phyloP scores from a whole-genome alignment of 2,113 vertebrate species.

The Pteropus alecto region DNA sequence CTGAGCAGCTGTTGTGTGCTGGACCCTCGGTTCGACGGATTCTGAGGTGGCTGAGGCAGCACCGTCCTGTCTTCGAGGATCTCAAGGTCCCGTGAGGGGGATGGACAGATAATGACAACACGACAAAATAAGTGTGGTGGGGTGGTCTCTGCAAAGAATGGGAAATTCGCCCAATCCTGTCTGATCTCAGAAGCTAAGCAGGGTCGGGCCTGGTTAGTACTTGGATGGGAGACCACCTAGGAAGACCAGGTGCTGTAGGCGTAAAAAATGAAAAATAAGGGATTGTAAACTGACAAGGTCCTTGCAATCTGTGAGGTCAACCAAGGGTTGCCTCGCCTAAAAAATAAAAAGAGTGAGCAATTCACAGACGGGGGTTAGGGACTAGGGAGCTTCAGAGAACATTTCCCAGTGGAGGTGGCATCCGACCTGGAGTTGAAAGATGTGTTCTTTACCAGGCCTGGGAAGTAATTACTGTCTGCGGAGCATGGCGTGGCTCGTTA shows the following conservation, averaged over 20 bases:
- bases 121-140: not conserved
- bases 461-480: not conserved
- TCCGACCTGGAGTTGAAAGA: not conserved
- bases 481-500: not conserved
- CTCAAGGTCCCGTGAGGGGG: not conserved
- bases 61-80: not conserved
- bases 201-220: too few relatives aligned
- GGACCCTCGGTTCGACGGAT: not conserved
- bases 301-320: too few relatives aligned
- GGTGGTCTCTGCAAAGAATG: not conserved
- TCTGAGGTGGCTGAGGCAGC: not conserved
- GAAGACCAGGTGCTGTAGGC: too few relatives aligned
- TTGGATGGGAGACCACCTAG: too few relatives aligned
- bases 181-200: too few relatives aligned
- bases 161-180: not conserved
- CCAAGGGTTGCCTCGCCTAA: too few relatives aligned
- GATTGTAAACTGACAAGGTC: too few relatives aligned
- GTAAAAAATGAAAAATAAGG: too few relatives aligned
- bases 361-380: not conserved
- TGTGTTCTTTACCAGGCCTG: not conserved
- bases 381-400: not conserved
- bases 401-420: not conserved
- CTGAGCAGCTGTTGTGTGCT: not conserved
- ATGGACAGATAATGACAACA: not conserved
- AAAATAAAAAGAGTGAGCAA: too few relatives aligned